Percentiles rank a stretch among this genome's conserved stretches.
These are phyloP conservation scores for Papilio elwesi DNA, from an alignment of 2,888 invertebrate species.

Conservation along the genomic window DNA sequence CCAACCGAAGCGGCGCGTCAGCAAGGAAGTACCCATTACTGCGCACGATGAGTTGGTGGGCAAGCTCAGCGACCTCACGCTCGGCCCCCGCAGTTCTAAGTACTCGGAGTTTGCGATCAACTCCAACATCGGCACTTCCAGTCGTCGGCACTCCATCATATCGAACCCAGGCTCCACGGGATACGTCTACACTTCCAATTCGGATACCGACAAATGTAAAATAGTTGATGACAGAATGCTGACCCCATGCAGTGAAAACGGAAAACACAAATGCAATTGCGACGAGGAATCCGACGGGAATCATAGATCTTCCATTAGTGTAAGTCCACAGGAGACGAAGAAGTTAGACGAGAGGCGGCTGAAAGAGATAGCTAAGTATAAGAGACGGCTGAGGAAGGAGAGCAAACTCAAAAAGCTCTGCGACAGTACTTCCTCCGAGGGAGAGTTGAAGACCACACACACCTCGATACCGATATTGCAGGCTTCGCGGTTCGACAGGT, in stretches of 20 bases:
- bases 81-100: conserved; percentile 62
- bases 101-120: conserved; percentile 57
- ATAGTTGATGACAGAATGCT: conserved; percentile 89
- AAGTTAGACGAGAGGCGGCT: conserved; percentile 70
- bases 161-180: conserved; percentile 54
- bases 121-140: conserved; percentile 57
- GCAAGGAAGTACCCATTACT: conserved; percentile 62
- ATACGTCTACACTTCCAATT: conserved; percentile 51
- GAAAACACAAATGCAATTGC: conserved; percentile 90
- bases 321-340: conserved; percentile 57
- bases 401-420: conserved; percentile 71
- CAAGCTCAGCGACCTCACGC: conserved; percentile 76
- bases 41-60: conserved; percentile 70
- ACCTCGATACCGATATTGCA: conserved; percentile 81
- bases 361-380: conserved; percentile 80
- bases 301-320: conserved; percentile 54
- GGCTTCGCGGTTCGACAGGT: conserved; percentile 77
- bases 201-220: conserved; percentile 48
- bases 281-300: conserved; percentile 87
- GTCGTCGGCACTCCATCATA: conserved; percentile 59
- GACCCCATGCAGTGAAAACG: conserved; percentile 88
- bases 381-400: conserved; percentile 74
- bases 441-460: conserved; percentile 63
- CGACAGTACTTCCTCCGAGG: conserved; percentile 77
- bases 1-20: conserved; percentile 64